Conservation (phyloP, 37 sponge, comb jelly and placozoan genomes). For the Halisarca cf. caerulea region DNA sequence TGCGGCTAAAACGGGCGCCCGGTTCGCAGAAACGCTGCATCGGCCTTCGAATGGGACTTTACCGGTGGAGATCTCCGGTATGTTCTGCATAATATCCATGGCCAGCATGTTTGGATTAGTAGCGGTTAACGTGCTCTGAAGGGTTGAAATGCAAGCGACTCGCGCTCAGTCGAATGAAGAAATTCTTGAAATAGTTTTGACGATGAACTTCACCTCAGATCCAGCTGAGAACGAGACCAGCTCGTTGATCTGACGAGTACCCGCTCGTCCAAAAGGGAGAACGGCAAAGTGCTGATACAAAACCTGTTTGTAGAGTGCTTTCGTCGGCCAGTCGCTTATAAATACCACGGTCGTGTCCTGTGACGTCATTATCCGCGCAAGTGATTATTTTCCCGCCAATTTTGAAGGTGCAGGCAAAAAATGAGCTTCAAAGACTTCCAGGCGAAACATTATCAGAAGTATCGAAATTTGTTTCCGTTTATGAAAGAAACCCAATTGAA, state of each 20-base stretch:
- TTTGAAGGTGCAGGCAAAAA: neutral
- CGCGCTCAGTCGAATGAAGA: slow-evolving; percentile 7
- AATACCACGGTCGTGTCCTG: too few relatives aligned
- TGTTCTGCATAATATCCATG: slow-evolving; percentile 24
- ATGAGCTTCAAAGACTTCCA: slow-evolving; percentile 39
- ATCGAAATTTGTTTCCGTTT: slow-evolving; percentile 55
- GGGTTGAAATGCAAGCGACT: neutral
- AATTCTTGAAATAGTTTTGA: neutral
- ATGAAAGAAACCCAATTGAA: slow-evolving; percentile 62
- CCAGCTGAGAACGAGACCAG: slow-evolving; percentile 70
- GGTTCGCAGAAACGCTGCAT: neutral
- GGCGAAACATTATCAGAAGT: slow-evolving; percentile 24
- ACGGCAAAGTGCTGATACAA: too few relatives aligned
- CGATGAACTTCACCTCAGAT: slow-evolving; percentile 12
- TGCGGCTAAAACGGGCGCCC: neutral
- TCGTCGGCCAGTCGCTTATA: too few relatives aligned
- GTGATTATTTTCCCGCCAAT: neutral
- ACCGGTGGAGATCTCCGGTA: neutral
- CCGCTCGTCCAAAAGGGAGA: slow-evolving; percentile 61
- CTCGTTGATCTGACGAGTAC: slow-evolving; percentile 76
- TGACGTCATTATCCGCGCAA: too few relatives aligned
- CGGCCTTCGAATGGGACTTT: slow-evolving; percentile 11
- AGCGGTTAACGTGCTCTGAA: neutral
- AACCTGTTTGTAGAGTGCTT: slow-evolving; percentile 2
- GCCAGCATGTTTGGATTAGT: slow-evolving; percentile 2